Base-by-base conservation (phyloP, 1,140 invertebrate species). In the Phymastichus coffea region DNA sequence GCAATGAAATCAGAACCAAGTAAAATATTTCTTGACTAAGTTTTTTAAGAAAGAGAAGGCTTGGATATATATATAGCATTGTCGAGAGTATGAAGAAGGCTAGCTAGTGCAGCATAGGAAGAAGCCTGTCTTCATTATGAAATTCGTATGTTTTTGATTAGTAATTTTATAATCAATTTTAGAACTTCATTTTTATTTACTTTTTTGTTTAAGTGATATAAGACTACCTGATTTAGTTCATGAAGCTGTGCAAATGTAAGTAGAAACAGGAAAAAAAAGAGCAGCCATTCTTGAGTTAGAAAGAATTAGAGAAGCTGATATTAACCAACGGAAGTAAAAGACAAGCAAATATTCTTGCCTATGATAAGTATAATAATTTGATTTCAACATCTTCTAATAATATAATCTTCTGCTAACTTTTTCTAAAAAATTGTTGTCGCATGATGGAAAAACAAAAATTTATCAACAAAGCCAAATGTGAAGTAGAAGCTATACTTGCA, bases 191-290 rank as follows among this genome's bases (percentile, higher is more conserved):
- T 30, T 48, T 17, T 37, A 3, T 28, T 14, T 17, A 6, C 40
- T 20, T 38, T 28, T 46, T n/a, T n/a, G n/a, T n/a, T n/a, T n/a
- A 94, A 91, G 92, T 80, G 94, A 98, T 75, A 96, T 98, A 67
- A 92, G 89, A 76, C 80, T 99, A 65, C 98, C 97, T 8, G 77
- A 81, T 2, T 86, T 94, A 76, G 93, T 99, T 4, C 94, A 98
- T 72, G 96, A 98, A 81, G 97, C 97, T 4, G 99, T 99, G 97
- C 97, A 99, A 80, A 98, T 98, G 95, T 97, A 99, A 83, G 95
- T 99, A 1, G 97, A 99, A 82, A 97, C 97, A 0, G 97, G 98
- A 48, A 90, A 92, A 72, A 99, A 99, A 78, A 83, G 98, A 71
- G 98, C 98, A 1, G 89, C 92, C 14, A 93, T 99, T 75, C 82